phyloP scores from a whole-genome alignment of 2,888 invertebrate genomes.

The Tryphoninae sp. region DNA sequence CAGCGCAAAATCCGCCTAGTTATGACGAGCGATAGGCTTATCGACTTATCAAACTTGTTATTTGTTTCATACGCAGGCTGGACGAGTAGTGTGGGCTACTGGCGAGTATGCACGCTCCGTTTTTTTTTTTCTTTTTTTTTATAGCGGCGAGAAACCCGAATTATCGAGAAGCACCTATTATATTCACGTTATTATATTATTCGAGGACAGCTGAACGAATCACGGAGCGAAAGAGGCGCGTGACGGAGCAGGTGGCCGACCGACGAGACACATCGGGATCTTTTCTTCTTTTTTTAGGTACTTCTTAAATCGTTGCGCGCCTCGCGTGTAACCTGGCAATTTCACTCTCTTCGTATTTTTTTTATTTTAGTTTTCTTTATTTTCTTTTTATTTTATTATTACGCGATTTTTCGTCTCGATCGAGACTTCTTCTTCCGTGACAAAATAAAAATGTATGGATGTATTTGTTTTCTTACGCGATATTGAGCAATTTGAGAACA shows the following conservation, averaged over 20 bases:
- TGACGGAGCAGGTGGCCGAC: slow-evolving; percentile 48
- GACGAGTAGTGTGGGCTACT: too few relatives aligned
- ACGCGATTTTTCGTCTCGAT: slow-evolving; percentile 50
- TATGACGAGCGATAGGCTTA: neutral
- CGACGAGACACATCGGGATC: slow-evolving; percentile 24
- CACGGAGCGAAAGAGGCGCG: slow-evolving; percentile 61
- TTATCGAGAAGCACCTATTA: slow-evolving; percentile 35
- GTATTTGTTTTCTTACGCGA: slow-evolving; percentile 68
- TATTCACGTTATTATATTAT: slow-evolving; percentile 54
- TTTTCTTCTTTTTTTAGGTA: slow-evolving; percentile 19
- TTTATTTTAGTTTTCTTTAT: slow-evolving; percentile 30
- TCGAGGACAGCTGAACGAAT: slow-evolving; percentile 68
- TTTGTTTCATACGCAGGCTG: neutral
- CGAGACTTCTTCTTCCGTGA: slow-evolving; percentile 59
- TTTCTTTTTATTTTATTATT: slow-evolving; percentile 63
- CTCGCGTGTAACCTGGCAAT: slow-evolving; percentile 72
- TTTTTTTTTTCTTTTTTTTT: neutral
- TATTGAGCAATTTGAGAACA: slow-evolving; percentile 71
- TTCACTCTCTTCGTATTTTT: slow-evolving; percentile 56
- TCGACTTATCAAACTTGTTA: neutral
- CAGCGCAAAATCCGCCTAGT: neutral
- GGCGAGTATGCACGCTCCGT: neutral
- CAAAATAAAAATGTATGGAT: slow-evolving; percentile 44
- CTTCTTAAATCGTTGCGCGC: slow-evolving; percentile 31
- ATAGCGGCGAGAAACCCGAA: slow-evolving; percentile 12